Conservation (phyloP, 2,113 vertebrate genomes). For the Lampris megalopsis region DNA sequence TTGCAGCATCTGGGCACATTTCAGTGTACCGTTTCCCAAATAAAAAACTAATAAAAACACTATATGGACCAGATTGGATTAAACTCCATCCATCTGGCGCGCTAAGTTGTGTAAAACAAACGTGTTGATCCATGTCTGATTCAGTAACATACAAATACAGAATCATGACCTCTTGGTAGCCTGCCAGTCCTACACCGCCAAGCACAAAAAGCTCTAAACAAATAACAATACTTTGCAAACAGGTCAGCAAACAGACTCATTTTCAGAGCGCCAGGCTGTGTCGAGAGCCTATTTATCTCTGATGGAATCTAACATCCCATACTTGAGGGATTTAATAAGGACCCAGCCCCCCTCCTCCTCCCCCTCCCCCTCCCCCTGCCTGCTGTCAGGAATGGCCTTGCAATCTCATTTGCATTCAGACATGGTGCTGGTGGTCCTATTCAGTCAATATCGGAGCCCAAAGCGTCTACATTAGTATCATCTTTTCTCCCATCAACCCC, state of each 20-base stretch:
- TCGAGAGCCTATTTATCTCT: slow-evolving; percentile 37
- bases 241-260: slow-evolving; percentile 16
- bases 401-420: slow-evolving; percentile 73
- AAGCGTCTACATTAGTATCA: slow-evolving; percentile 75
- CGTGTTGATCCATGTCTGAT: not conserved
- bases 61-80: slow-evolving; percentile 3
- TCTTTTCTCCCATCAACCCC: slow-evolving; percentile 72
- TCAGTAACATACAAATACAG: slow-evolving; percentile 2
- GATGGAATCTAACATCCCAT: slow-evolving; percentile 43
- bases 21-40: not conserved
- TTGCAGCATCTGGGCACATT: not conserved
- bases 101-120: not conserved
- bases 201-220: slow-evolving; percentile 17
- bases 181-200: not conserved
- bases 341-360: slow-evolving; percentile 3
- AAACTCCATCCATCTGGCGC: not conserved
- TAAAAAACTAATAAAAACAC: not conserved
- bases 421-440: slow-evolving; percentile 69
- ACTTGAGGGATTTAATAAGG: slow-evolving; percentile 66
- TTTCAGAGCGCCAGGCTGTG: slow-evolving; percentile 13
- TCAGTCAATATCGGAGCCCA: slow-evolving; percentile 66
- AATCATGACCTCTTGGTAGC: slow-evolving; percentile 2
- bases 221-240: slow-evolving; percentile 19
- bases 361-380: slow-evolving; percentile 10
- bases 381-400: slow-evolving; percentile 49